These are phyloP conservation scores for Drosophila peninsularis DNA, from an alignment of 2,888 invertebrate species.

Conservation along the genomic window DNA sequence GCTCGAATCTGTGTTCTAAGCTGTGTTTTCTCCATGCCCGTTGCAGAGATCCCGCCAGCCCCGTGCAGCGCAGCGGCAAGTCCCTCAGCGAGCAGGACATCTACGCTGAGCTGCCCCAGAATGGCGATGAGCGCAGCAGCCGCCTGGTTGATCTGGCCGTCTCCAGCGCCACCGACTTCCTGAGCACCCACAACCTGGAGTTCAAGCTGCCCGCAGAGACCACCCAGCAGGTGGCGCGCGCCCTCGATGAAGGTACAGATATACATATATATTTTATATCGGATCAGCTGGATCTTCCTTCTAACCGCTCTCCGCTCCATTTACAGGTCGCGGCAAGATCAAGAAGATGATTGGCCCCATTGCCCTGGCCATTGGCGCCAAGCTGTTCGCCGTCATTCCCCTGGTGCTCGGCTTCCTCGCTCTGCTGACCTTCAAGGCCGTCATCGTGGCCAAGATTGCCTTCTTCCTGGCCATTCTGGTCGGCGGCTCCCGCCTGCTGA, in stretches of 20 bases:
- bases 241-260: constrained; percentile 90
- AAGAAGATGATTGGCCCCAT: constrained; percentile 90
- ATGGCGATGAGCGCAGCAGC: constrained; percentile 85
- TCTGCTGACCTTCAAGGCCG: constrained; percentile 90
- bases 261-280: not conserved
- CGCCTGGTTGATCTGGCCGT: constrained; percentile 86
- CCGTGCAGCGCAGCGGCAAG: constrained; percentile 83
- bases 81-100: constrained; percentile 85
- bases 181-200: constrained; percentile 88
- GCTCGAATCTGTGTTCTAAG: constrained; percentile 16
- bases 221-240: constrained; percentile 88
- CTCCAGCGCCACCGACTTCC: constrained; percentile 86
- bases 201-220: constrained; percentile 89
- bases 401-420: constrained; percentile 90
- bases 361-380: constrained; percentile 89
- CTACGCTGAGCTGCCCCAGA: constrained; percentile 86
- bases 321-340: constrained; percentile 89
- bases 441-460: constrained; percentile 91
- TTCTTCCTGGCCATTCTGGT: constrained; percentile 90
- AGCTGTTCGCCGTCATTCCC: constrained; percentile 89
- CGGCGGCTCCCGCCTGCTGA: constrained; percentile 89
- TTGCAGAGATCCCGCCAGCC: constrained; percentile 83
- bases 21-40: constrained; percentile 18
- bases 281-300: not conserved
- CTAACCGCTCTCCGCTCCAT: not conserved